Evolutionary conservation across 2,888 invertebrate genomes (phyloP), one percentile per base, ranked within the genome.

Genomic region (Palloptera scutellata): DNA sequence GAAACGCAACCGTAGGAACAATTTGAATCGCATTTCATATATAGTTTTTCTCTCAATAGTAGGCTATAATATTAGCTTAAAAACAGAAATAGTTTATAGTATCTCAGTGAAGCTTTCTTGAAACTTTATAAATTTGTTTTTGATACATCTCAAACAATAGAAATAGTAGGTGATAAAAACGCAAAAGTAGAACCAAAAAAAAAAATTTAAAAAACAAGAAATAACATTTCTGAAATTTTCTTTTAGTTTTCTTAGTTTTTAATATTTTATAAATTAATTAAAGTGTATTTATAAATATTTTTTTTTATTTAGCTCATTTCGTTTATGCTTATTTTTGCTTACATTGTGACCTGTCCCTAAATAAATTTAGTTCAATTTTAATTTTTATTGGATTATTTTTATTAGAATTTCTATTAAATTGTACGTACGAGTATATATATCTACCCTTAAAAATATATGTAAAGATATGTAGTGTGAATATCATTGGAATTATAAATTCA

Each of bases 181-280:
- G n/a, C n/a, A n/a, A n/a, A 68, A 66, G 45, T 64, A 53, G 52
- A 64, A 43, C n/a, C 62, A 55, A 58, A 5, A 51, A 67, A 62
- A 53, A 5, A 51, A 67, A 62, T 43, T 62, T 63, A 69, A 54
- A 67, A 66, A 66, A 59, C 67, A 74, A 73, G 69, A 72, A 72
- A 72, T 64, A 73, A 30, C 3, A 30, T 30, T 30, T 79, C 63
- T 74, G 75, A 52, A 68, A 62, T 55, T 70, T 65, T 77, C 76
- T 80, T 79, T 74, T 70, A 73, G 74, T 73, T 78, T 77, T 78
- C 74, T 77, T 78, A 74, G 73, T 76, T 30, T 30, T 30, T 30
- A 4, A 30, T 30, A 30, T 30, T 30, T 30, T 30, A 30, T 30
- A 30, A 30, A 30, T 30, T 30, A n/a, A n/a, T n/a, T n/a, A n/a